phyloP scores from a whole-genome alignment of 2,888 invertebrate species.

The Thumatha senex region DNA sequence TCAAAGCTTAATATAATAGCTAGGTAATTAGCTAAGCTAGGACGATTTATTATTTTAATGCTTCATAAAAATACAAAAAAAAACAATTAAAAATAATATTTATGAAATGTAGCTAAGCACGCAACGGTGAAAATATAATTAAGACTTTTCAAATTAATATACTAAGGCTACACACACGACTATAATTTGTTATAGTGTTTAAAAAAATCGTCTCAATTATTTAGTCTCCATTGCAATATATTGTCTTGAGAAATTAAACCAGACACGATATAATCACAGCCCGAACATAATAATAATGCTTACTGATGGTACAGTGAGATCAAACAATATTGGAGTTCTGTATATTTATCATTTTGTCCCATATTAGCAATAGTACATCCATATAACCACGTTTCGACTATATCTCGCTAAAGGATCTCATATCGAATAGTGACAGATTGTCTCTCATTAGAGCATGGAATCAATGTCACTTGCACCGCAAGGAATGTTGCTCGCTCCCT shows the following conservation, averaged over 20 bases:
- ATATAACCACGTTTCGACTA: not conserved
- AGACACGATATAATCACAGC: slow-evolving; percentile 60
- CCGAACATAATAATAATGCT: slow-evolving; percentile 55
- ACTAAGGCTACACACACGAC: not conserved
- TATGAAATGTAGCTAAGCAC: slow-evolving; percentile 10
- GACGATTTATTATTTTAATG: slow-evolving; percentile 23
- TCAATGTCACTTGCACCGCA: no score
- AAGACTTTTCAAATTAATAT: slow-evolving; percentile 2
- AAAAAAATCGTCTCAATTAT: slow-evolving; percentile 13
- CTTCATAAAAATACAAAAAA: slow-evolving; percentile 25
- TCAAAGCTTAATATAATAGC: slow-evolving; percentile 43
- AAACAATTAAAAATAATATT: slow-evolving; percentile 28
- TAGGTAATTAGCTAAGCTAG: slow-evolving; percentile 42
- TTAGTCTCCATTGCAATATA: slow-evolving; percentile 20
- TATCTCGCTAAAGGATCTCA: no score
- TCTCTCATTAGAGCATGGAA: no score
- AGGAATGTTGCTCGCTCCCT: no score
- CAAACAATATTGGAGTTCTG: slow-evolving; percentile 54
- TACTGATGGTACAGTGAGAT: slow-evolving; percentile 59
- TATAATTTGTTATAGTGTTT: not conserved
- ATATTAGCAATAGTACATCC: slow-evolving; percentile 14
- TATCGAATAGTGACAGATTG: no score
- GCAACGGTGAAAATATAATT: slow-evolving; percentile 20
- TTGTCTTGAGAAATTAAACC: slow-evolving; percentile 38
- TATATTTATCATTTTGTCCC: slow-evolving; percentile 42